phyloP scores from a whole-genome alignment of 2,888 invertebrate genomes.

The Morpho achilles region DNA sequence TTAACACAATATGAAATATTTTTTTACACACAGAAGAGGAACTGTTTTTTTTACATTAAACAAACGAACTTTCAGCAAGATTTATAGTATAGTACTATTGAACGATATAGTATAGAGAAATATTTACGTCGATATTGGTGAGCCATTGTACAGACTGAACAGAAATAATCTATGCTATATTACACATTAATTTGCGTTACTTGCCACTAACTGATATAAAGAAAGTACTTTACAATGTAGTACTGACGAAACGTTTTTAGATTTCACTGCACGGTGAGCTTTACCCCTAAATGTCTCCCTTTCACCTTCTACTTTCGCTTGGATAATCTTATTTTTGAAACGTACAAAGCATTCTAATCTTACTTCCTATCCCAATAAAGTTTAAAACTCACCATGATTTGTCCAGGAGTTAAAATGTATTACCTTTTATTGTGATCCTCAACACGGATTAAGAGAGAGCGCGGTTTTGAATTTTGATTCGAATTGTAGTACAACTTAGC shows the following conservation, averaged over 20 bases:
- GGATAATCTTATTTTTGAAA: constrained; percentile 73
- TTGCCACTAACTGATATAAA: too few relatives aligned
- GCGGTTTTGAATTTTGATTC: constrained; percentile 80
- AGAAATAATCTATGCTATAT: too few relatives aligned
- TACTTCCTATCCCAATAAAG: constrained; percentile 44
- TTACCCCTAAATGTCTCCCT: constrained; percentile 74
- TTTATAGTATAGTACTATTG: too few relatives aligned
- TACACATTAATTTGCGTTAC: too few relatives aligned
- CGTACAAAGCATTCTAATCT: constrained; percentile 47
- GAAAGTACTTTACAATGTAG: too few relatives aligned
- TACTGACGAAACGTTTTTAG: not conserved
- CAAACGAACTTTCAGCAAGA: too few relatives aligned
- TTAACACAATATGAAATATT: too few relatives aligned
- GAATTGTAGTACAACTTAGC: constrained; percentile 67
- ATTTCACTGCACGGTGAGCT: constrained; percentile 38
- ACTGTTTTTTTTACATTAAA: too few relatives aligned
- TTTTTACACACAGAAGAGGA: too few relatives aligned
- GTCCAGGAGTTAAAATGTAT: constrained; percentile 71
- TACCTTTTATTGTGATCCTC: constrained; percentile 80
- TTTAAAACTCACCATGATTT: constrained; percentile 41
- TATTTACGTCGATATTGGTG: too few relatives aligned
- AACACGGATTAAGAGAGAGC: constrained; percentile 78
- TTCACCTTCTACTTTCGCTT: constrained; percentile 79
- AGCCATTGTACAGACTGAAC: too few relatives aligned
- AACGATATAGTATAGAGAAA: too few relatives aligned